A percentile compares a stretch with the other conserved stretches of the same genome.
phyloP scores from a whole-genome alignment of 2,797 vertebrate species.

The Thaleichthys pacificus region DNA sequence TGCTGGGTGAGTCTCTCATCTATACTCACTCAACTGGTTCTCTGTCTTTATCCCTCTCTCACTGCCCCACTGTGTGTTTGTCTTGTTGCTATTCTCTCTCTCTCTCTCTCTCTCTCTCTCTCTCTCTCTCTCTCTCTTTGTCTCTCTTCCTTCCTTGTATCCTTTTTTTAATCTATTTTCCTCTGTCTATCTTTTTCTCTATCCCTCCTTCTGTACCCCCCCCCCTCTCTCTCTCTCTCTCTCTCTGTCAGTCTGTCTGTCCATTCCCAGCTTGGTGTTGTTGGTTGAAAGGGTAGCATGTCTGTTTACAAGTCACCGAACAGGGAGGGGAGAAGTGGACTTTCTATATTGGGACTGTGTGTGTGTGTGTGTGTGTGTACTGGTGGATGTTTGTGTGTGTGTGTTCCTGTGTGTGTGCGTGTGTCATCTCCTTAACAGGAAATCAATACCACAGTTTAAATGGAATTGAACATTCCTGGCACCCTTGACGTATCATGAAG shows the following conservation, averaged over 20 bases:
- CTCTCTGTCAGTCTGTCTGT: neutral
- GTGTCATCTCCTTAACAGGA: neutral
- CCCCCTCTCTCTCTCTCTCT: neutral
- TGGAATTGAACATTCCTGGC: too few relatives aligned
- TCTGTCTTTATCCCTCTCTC: neutral
- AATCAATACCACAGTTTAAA: too few relatives aligned
- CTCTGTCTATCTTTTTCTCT: constrained; percentile 20
- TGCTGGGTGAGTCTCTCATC: constrained; percentile 70
- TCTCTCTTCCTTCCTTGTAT: constrained; percentile 14
- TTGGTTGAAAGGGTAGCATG: neutral
- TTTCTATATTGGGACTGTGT: constrained; percentile 8
- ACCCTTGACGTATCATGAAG: too few relatives aligned
- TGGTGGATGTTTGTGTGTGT: neutral
- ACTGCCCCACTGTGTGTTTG: neutral
- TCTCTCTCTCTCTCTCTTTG: neutral
- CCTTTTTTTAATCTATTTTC: constrained; percentile 13
- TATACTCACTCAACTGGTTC: constrained; percentile 32
- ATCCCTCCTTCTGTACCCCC: neutral
- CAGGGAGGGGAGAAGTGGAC: neutral
- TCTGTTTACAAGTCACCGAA: neutral
- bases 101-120: neutral
- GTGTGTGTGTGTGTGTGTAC: neutral
- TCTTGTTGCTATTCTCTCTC: neutral
- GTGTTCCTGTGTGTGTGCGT: neutral
- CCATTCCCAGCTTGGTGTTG: neutral